Percentiles rank a stretch among this genome's conserved stretches.
Evolutionary conservation across 2,888 invertebrate species (phyloP).

Genomic region (Drosophila niveifrons): DNA sequence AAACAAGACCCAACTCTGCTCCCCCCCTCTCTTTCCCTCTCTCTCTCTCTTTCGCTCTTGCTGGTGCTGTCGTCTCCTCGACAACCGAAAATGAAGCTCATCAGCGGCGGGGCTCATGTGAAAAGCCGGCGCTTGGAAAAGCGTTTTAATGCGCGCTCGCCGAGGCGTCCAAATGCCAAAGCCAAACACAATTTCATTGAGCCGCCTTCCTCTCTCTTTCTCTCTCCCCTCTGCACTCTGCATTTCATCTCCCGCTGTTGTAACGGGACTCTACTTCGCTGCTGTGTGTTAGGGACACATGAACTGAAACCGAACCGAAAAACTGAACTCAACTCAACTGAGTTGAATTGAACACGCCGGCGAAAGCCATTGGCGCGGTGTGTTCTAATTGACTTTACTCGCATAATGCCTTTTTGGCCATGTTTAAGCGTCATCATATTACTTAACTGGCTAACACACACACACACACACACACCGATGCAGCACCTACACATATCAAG

Average conservation of each 20-base stretch:
- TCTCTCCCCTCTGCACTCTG: background rate
- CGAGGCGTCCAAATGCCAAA: constrained; percentile 56
- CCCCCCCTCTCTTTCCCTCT: background rate
- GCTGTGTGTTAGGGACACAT: background rate
- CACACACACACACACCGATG: constrained; percentile 3
- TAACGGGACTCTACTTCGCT: constrained; percentile 12
- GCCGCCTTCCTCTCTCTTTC: background rate
- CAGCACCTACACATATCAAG: constrained; percentile 27
- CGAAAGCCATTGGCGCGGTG: constrained; percentile 1
- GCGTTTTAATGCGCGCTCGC: constrained; percentile 56
- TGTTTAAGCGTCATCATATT: constrained; percentile 77
- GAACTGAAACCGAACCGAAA: background rate
- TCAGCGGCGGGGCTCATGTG: constrained; percentile 45
- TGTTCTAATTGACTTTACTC: constrained; percentile 75
- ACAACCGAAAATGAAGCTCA: constrained; percentile 42
- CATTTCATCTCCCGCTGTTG: constrained; percentile 4
- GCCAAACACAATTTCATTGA: constrained; percentile 63
- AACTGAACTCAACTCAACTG: background rate
- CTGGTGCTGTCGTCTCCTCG: background rate
- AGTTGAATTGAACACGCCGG: constrained; percentile 12
- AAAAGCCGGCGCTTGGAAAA: constrained; percentile 30
- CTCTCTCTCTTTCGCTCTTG: background rate
- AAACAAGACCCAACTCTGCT: constrained; percentile 44
- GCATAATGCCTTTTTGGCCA: constrained; percentile 75
- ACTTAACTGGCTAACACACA: constrained; percentile 58